These are phyloP conservation scores for Nettapus auritus DNA, from an alignment of 2,113 vertebrate species.

Conservation along the genomic window DNA sequence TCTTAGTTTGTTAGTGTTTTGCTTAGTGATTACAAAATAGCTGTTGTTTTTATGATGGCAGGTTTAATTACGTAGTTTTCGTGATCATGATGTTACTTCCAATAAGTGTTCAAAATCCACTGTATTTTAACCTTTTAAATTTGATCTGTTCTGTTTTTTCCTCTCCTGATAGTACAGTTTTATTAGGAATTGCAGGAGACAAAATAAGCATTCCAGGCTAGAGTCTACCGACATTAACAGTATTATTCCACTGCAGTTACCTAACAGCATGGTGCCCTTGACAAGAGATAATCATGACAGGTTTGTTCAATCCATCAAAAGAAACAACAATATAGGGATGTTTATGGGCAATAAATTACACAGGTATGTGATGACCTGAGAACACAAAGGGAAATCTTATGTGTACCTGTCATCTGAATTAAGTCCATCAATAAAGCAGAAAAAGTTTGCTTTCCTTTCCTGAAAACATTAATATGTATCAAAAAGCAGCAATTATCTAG, in stretches of 20 bases:
- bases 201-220: not conserved
- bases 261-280: not conserved
- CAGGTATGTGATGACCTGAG: not conserved
- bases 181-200: not conserved
- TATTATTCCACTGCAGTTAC: not conserved
- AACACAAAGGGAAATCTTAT: not conserved
- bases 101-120: not conserved
- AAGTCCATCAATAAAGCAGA: not conserved
- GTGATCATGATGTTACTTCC: constrained; percentile 8
- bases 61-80: constrained; percentile 5
- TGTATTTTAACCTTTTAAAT: not conserved
- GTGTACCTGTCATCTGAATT: not conserved
- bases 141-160: not conserved
- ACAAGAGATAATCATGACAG: not conserved
- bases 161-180: not conserved
- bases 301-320: not conserved
- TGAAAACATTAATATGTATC: not conserved
- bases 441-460: not conserved
- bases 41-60: not conserved
- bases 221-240: not conserved
- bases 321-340: not conserved
- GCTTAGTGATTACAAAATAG: constrained; percentile 11
- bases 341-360: not conserved
- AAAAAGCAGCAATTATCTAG: not conserved
- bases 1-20: not conserved